Conservation (phyloP, 2,888 invertebrate species). For the Pristionchus mayeri region DNA sequence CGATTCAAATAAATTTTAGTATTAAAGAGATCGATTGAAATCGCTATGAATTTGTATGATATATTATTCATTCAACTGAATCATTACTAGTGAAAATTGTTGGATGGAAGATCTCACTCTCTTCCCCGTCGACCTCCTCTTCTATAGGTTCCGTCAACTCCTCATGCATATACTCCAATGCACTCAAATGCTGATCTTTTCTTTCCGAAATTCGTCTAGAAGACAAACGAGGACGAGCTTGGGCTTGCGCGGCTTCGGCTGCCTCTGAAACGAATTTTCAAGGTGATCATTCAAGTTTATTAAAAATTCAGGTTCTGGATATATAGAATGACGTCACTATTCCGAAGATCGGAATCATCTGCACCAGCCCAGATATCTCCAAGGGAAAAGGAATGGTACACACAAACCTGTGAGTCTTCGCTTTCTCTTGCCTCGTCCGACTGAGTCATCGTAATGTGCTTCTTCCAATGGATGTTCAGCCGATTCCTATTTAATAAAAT, state of each 20-base stretch:
- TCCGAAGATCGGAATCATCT: too few species aligned
- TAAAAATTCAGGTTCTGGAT: background rate
- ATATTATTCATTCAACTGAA: too few species aligned
- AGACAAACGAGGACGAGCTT: slow-evolving; percentile 1
- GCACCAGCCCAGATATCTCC: too few species aligned
- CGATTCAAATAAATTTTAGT: too few species aligned
- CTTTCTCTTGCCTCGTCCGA: slow-evolving; percentile 39
- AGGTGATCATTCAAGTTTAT: background rate
- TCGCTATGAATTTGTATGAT: too few species aligned
- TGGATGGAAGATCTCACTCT: background rate
- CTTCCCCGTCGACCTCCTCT: slow-evolving; percentile 18
- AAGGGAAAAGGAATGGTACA: too few species aligned
- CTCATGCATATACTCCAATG: slow-evolving; percentile 18
- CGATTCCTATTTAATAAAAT: slow-evolving; percentile 10
- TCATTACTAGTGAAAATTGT: too few species aligned
- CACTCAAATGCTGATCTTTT: background rate
- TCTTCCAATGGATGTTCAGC: background rate
- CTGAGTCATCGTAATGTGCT: background rate
- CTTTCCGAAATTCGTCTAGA: background rate
- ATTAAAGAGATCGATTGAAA: too few species aligned
- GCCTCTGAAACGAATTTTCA: background rate
- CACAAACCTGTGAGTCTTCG: slow-evolving; percentile 5
- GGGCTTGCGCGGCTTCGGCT: slow-evolving; percentile 22
- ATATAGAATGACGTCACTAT: background rate
- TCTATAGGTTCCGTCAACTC: slow-evolving; percentile 25